Percentiles rank a stretch among this genome's conserved stretches.
phyloP scores from a whole-genome alignment of 64 coral and sea anemone genomes.

The Pachyseris speciosa region DNA sequence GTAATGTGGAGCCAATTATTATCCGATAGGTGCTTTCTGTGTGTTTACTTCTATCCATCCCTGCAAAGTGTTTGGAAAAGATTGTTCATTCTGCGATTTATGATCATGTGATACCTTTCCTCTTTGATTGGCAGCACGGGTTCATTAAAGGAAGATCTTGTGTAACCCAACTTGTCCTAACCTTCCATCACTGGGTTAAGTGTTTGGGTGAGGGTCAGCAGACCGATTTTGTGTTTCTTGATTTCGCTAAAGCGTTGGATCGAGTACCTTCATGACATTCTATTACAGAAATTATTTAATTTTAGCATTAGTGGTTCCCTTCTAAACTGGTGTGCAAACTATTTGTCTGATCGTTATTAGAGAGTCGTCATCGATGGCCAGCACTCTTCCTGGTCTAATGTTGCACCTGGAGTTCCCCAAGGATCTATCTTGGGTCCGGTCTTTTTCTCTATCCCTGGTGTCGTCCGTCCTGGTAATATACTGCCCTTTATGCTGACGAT shows the following conservation, averaged over 20 bases:
- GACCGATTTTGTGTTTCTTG: neutral
- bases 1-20: too few relatives aligned
- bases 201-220: neutral
- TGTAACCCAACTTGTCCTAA: neutral
- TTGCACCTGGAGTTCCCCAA: too few relatives aligned
- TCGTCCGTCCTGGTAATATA: too few relatives aligned
- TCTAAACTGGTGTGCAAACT: too few relatives aligned
- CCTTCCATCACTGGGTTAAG: neutral
- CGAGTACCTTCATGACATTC: neutral
- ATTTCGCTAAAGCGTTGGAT: slow-evolving; percentile 11
- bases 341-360: too few relatives aligned
- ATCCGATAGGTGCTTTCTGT: too few relatives aligned
- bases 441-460: too few relatives aligned
- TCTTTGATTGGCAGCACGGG: slow-evolving; percentile 1
- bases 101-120: neutral
- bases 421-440: too few relatives aligned
- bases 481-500: too few relatives aligned
- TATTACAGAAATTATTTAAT: neutral
- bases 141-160: neutral
- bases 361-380: too few relatives aligned
- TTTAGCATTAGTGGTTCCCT: neutral
- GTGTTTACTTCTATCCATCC: too few relatives aligned
- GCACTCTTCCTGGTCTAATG: too few relatives aligned
- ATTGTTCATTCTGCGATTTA: neutral
- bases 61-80: neutral